Evolutionary conservation across 1,140 invertebrate species (phyloP).

Genomic region (Caenorhabditis brenneri): DNA sequence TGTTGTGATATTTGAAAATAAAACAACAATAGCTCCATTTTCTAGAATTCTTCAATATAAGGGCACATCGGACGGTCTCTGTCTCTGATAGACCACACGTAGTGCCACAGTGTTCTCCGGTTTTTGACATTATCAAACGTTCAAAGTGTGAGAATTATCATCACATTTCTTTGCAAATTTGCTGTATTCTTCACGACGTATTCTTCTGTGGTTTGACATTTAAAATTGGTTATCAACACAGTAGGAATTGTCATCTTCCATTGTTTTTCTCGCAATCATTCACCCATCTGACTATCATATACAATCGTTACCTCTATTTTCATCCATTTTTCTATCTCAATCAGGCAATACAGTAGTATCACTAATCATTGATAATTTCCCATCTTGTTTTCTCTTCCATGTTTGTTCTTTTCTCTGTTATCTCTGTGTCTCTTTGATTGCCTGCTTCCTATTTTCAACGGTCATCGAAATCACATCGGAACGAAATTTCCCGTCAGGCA

Average conservation of each 20-base stretch:
- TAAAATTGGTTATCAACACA: no score
- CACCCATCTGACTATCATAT: background rate
- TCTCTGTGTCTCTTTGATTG: background rate
- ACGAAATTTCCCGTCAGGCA: background rate
- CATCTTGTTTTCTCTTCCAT: background rate
- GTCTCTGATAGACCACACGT: no score
- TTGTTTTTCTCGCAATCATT: background rate
- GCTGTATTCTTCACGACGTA: no score
- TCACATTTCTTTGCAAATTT: no score
- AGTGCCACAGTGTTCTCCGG: no score
- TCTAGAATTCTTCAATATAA: no score
- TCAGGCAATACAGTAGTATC: slow-evolving; percentile 1
- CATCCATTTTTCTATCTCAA: background rate
- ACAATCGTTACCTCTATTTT: background rate
- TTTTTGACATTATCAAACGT: no score
- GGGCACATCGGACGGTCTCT: no score
- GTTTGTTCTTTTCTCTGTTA: background rate
- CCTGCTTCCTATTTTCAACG: background rate
- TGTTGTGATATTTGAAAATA: no score
- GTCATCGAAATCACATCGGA: slow-evolving; percentile 1
- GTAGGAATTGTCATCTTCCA: background rate
- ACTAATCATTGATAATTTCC: slow-evolving; percentile 16
- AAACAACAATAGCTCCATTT: no score
- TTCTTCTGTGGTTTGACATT: no score
- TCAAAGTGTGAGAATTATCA: background rate